Evolutionary conservation across 2,113 vertebrate species (phyloP).

Genomic region (Xenopus tropicalis): UCB_Xtro_10.0 CM004443.2:157881001-157881500

Average conservation of each 20-base stretch:
- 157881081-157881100: slow-evolving; percentile 60
- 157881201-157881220: slow-evolving; percentile 56
- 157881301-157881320: slow-evolving; percentile 34
- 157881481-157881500: background rate
- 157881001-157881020: slow-evolving; percentile 61
- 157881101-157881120: slow-evolving; percentile 67
- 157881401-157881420: too few relatives aligned
- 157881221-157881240: slow-evolving; percentile 61
- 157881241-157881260: slow-evolving; percentile 56
- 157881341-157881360: slow-evolving; percentile 1
- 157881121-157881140: slow-evolving; percentile 67
- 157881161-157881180: slow-evolving; percentile 48
- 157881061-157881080: slow-evolving; percentile 50
- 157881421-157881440: too few relatives aligned
- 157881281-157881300: slow-evolving; percentile 9
- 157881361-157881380: slow-evolving; percentile 8
- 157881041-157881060: slow-evolving; percentile 27
- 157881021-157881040: slow-evolving; percentile 36
- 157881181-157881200: slow-evolving; percentile 46
- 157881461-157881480: too few relatives aligned
- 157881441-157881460: too few relatives aligned
- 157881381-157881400: background rate
- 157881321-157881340: background rate
- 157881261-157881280: slow-evolving; percentile 41
- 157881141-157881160: slow-evolving; percentile 70